These are phyloP conservation scores for Cyclina sinensis DNA, from an alignment of 1,140 invertebrate genomes.

Conservation along the genomic window DNA sequence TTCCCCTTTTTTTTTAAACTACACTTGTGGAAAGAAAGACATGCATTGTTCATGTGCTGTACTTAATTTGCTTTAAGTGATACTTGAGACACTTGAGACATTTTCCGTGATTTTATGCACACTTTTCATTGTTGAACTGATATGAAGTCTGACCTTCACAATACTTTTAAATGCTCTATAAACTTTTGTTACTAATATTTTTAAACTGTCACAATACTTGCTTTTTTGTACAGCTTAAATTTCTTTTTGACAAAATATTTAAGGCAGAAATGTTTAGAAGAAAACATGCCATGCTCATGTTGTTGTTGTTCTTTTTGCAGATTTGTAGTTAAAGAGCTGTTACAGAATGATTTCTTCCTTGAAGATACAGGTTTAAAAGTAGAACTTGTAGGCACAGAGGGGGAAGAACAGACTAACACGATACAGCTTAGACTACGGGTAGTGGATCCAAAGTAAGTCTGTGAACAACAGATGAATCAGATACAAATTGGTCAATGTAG, in stretches of 20 bases:
- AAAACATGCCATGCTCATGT: neutral
- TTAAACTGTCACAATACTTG: too few species aligned
- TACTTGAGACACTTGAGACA: too few species aligned
- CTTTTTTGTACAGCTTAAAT: neutral
- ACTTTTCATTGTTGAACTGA: too few species aligned
- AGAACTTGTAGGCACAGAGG: slow-evolving; percentile 94
- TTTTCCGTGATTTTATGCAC: too few species aligned
- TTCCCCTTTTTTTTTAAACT: too few species aligned
- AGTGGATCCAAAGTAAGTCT: slow-evolving; percentile 94
- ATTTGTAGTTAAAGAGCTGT: slow-evolving; percentile 96
- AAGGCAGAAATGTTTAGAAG: neutral
- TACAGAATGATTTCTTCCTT: slow-evolving; percentile 99
- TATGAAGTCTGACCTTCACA: too few species aligned
- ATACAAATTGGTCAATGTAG: too few species aligned
- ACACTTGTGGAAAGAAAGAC: too few species aligned
- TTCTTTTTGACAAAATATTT: neutral
- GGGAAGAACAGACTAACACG: slow-evolving; percentile 84
- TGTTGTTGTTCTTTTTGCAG: slow-evolving; percentile 85
- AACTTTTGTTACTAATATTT: neutral
- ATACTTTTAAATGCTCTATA: neutral
- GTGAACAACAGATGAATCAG: too few species aligned
- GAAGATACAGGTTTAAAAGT: slow-evolving; percentile 98
- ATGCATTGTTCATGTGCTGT: too few species aligned
- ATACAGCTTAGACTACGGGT: slow-evolving; percentile 96
- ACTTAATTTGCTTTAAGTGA: too few species aligned